Conservation (phyloP, 2,888 invertebrate species). For the Phortica okadai region DNA sequence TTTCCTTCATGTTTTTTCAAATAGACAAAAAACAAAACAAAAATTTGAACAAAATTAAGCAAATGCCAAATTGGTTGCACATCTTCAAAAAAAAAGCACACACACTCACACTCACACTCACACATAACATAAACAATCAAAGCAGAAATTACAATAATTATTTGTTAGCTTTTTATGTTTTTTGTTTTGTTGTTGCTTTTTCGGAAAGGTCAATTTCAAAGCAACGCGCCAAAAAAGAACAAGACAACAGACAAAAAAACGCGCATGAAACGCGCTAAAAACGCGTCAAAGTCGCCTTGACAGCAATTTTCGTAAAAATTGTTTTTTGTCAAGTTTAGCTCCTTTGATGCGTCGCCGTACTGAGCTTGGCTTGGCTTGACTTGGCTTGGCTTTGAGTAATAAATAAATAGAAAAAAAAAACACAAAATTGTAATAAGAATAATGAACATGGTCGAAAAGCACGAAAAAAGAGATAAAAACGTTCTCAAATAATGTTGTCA, state of each 20-base stretch:
- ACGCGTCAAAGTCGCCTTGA: conserved; percentile 20
- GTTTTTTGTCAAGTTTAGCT: background rate
- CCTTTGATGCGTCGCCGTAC: background rate
- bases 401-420: no score
- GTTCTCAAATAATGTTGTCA: conserved; percentile 55
- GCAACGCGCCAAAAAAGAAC: background rate
- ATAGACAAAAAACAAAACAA: conserved; percentile 25
- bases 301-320: conserved; percentile 8
- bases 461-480: background rate
- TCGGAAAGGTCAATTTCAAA: conserved; percentile 27
- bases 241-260: conserved; percentile 2
- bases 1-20: conserved; percentile 17
- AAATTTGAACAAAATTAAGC: conserved; percentile 14
- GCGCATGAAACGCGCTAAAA: conserved; percentile 1
- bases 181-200: background rate
- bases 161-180: conserved; percentile 3
- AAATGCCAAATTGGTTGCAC: conserved; percentile 32
- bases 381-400: no score
- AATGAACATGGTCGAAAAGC: background rate
- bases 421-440: no score
- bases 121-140: background rate
- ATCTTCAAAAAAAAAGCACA: conserved; percentile 1
- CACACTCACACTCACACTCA: background rate
- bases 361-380: no score
- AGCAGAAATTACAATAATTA: conserved; percentile 28